Conservation (phyloP, 2,113 vertebrate genomes). For the Syngnathus typhle region DNA sequence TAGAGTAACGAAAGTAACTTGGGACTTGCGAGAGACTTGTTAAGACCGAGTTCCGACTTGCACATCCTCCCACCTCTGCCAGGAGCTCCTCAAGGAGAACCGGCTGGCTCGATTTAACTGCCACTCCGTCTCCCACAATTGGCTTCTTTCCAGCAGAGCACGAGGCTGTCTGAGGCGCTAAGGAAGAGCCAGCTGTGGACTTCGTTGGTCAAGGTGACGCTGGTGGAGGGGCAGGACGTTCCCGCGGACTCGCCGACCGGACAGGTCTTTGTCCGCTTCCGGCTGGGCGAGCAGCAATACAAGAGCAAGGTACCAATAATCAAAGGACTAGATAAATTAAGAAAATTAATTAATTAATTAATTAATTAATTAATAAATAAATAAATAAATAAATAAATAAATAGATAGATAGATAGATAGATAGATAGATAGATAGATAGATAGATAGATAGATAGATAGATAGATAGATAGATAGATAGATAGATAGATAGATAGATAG, state of each 20-base stretch:
- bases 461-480: not conserved
- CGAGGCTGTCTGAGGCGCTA: constrained; percentile 67
- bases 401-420: no score
- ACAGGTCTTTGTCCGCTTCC: constrained; percentile 82
- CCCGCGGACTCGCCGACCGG: constrained; percentile 65
- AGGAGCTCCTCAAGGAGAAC: not conserved
- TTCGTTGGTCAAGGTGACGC: constrained; percentile 77
- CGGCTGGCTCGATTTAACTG: not conserved
- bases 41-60: not conserved
- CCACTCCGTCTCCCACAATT: constrained; percentile 29
- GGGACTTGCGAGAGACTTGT: not conserved
- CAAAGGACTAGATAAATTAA: no score
- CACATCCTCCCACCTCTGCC: not conserved
- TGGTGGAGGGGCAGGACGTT: constrained; percentile 83
- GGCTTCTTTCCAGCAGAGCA: constrained; percentile 17
- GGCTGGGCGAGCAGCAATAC: constrained; percentile 85
- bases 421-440: not conserved
- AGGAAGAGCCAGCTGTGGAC: constrained; percentile 89
- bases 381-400: not conserved
- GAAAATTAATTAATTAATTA: no score
- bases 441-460: no score
- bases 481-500: not conserved
- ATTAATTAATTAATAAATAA: no score
- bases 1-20: no score
- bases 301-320: constrained; percentile 82